phyloP scores from a whole-genome alignment of 2,888 invertebrate species.

The Drosophila subsilvestris region DNA sequence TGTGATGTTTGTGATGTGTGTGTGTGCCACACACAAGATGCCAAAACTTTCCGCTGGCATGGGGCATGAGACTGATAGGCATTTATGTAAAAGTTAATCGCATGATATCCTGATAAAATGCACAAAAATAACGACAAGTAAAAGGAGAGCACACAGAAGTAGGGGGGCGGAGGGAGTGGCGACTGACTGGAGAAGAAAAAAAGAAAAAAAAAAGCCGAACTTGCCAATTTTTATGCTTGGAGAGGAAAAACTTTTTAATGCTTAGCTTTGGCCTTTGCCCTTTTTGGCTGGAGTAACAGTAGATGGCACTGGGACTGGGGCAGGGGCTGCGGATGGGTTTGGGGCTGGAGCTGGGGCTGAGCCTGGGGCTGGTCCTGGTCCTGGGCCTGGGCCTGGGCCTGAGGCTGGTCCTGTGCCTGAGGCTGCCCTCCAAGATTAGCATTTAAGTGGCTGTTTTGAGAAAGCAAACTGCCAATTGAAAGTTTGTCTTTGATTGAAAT shows the following conservation, averaged over 20 bases:
- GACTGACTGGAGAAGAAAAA: too few relatives aligned
- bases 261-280: conserved; percentile 10
- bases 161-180: too few relatives aligned
- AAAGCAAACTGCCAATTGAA: conserved; percentile 24
- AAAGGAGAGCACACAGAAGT: not conserved
- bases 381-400: too few relatives aligned
- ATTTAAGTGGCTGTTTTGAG: conserved; percentile 14
- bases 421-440: conserved; percentile 18
- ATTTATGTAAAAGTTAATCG: conserved; percentile 56
- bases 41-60: conserved; percentile 4
- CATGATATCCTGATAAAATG: conserved; percentile 51
- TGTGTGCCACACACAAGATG: conserved; percentile 10
- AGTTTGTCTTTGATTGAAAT: conserved; percentile 32
- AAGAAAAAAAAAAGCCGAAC: conserved; percentile 1
- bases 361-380: too few relatives aligned
- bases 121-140: conserved; percentile 22
- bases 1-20: not conserved
- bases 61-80: conserved; percentile 39
- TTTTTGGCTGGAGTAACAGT: not conserved
- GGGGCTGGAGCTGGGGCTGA: too few relatives aligned
- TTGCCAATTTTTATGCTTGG: conserved; percentile 1
- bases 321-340: not conserved
- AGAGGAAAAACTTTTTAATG: conserved; percentile 27
- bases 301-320: too few relatives aligned
- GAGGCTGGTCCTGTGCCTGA: not conserved